Conservation (phyloP, 2,797 vertebrate genomes). For the Centroberyx gerrardi region DNA sequence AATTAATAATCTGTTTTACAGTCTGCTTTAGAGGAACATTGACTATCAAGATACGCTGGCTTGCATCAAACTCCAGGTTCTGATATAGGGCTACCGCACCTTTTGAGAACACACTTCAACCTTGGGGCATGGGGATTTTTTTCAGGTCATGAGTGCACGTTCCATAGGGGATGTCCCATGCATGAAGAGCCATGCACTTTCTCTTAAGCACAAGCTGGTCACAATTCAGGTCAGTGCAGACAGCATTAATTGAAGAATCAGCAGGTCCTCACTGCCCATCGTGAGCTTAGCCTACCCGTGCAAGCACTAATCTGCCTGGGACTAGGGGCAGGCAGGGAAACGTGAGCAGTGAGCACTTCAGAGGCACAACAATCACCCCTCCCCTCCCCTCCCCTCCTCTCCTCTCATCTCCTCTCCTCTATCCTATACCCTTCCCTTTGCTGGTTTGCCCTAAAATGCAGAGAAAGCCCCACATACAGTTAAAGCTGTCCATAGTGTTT, state of each 20-base stretch:
- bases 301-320: conserved; percentile 79
- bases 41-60: not conserved
- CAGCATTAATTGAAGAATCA: conserved; percentile 66
- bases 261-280: conserved; percentile 57
- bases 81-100: not conserved
- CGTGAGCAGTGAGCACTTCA: conserved; percentile 74
- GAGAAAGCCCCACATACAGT: not conserved
- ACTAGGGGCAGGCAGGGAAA: conserved; percentile 76
- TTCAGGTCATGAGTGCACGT: not conserved
- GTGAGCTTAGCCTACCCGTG: conserved; percentile 69
- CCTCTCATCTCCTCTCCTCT: conserved; percentile 5
- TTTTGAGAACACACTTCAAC: not conserved
- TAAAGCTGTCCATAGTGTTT: not conserved
- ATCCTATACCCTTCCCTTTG: conserved; percentile 23
- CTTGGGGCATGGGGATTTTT: not conserved
- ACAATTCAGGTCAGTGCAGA: conserved; percentile 70
- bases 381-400: conserved; percentile 16
- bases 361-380: conserved; percentile 44
- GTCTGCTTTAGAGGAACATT: conserved; percentile 13
- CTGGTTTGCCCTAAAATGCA: conserved; percentile 10
- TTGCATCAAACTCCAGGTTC: not conserved
- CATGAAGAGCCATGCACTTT: conserved; percentile 22
- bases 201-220: conserved; percentile 20
- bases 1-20: conserved; percentile 50
- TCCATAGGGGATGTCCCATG: conserved; percentile 23